These are phyloP conservation scores for Aquatica leii DNA, from an alignment of 2,888 invertebrate genomes.

Conservation along the genomic window DNA sequence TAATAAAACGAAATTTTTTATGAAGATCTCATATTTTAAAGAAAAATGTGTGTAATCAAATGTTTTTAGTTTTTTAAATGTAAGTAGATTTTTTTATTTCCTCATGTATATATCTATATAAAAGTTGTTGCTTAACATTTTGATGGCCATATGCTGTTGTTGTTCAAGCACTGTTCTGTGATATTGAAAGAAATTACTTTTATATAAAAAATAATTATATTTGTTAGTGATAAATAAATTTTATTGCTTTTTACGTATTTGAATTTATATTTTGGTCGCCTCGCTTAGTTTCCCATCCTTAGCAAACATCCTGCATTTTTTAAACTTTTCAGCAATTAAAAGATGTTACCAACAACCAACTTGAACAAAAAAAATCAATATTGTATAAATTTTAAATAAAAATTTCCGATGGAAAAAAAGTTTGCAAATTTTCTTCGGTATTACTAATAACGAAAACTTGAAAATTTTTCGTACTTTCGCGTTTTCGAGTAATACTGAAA, in stretches of 20 bases:
- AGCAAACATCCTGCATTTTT: no score
- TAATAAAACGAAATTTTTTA: constrained; percentile 8
- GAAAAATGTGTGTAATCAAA: constrained; percentile 1
- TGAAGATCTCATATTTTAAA: constrained; percentile 20
- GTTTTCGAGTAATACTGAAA: no score
- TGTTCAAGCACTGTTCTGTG: constrained; percentile 51
- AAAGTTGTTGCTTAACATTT: constrained; percentile 45
- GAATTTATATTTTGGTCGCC: no score
- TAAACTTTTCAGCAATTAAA: no score
- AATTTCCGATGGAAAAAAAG: no score
- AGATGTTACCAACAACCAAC: no score
- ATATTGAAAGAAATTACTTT: constrained; percentile 49
- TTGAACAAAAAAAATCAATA: no score
- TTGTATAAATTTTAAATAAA: no score
- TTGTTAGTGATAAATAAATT: constrained; percentile 31
- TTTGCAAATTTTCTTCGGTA: no score
- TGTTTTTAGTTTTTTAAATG: constrained; percentile 14
- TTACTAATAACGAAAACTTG: no score
- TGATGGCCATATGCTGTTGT: constrained; percentile 48
- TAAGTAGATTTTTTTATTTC: constrained; percentile 28
- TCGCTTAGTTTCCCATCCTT: no score
- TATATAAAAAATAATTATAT: constrained; percentile 38
- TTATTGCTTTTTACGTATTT: constrained; percentile 2
- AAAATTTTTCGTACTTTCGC: no score
- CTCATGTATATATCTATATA: constrained; percentile 33